phyloP scores from a whole-genome alignment of 2,797 vertebrate genomes.

The Carcharodon carcharias region DNA sequence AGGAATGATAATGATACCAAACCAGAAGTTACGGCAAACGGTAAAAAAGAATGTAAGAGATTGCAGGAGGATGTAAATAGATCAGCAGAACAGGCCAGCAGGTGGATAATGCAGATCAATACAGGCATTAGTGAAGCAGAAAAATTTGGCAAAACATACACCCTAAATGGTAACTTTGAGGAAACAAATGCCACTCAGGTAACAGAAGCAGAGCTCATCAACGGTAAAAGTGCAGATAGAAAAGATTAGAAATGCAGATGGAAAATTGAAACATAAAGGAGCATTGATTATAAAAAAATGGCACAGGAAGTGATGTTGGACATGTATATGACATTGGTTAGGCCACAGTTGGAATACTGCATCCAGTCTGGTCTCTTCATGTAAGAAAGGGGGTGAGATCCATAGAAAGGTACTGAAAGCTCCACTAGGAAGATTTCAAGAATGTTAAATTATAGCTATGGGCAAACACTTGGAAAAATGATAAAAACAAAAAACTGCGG shows the following conservation, averaged over 20 bases:
- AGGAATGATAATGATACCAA: background rate
- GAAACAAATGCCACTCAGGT: too few species aligned
- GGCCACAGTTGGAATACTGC: background rate
- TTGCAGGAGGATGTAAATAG: background rate
- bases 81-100: background rate
- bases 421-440: too few species aligned
- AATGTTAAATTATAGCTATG: too few species aligned
- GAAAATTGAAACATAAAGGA: background rate
- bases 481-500: too few species aligned
- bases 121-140: background rate
- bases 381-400: background rate
- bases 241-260: background rate
- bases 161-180: background rate
- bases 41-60: background rate
- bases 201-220: background rate
- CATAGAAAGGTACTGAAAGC: background rate
- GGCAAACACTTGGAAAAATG: too few species aligned
- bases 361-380: background rate
- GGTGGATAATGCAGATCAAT: background rate
- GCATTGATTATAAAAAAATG: background rate
- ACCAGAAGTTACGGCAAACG: background rate
- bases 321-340: background rate
- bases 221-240: background rate
- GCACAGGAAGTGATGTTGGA: background rate
- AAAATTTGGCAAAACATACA: background rate